Percentiles rank a stretch among this genome's conserved stretches.
Conservation (phyloP, 2,113 vertebrate species). For the Heteronetta atricapilla region DNA sequence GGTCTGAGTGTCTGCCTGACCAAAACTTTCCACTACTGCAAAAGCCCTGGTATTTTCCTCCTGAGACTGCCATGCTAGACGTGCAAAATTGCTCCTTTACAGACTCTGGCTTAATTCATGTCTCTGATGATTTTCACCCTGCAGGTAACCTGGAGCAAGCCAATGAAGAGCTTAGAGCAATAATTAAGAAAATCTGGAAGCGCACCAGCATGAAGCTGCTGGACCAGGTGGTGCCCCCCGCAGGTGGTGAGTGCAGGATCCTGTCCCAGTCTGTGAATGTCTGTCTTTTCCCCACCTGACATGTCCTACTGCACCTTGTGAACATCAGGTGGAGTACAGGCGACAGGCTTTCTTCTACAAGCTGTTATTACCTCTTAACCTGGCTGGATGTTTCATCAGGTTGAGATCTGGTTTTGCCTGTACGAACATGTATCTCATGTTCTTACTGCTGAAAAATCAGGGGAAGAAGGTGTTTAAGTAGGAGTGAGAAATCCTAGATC, state of each 20-base stretch:
- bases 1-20: neutral
- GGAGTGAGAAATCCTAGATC: neutral
- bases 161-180: conserved; percentile 95
- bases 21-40: conserved; percentile 7
- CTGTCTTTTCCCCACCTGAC: neutral
- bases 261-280: neutral
- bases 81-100: conserved; percentile 13
- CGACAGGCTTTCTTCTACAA: neutral
- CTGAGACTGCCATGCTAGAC: neutral
- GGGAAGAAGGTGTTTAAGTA: neutral
- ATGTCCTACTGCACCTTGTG: neutral
- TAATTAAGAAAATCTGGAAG: conserved; percentile 99
- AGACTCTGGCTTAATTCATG: neutral
- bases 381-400: neutral
- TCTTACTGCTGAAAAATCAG: neutral
- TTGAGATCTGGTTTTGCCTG: neutral
- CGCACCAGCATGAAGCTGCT: conserved; percentile 98
- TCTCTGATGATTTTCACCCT: conserved; percentile 49
- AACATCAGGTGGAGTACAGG: neutral
- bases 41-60: neutral
- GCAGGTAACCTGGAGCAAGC: conserved; percentile 97
- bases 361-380: neutral
- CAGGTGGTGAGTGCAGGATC: conserved; percentile 85
- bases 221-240: conserved; percentile 99
- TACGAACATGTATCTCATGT: neutral